A percentile compares a stretch with the other conserved stretches of the same genome.
phyloP scores from a whole-genome alignment of 2,797 vertebrate species.

The Luscinia megarhynchos region DNA sequence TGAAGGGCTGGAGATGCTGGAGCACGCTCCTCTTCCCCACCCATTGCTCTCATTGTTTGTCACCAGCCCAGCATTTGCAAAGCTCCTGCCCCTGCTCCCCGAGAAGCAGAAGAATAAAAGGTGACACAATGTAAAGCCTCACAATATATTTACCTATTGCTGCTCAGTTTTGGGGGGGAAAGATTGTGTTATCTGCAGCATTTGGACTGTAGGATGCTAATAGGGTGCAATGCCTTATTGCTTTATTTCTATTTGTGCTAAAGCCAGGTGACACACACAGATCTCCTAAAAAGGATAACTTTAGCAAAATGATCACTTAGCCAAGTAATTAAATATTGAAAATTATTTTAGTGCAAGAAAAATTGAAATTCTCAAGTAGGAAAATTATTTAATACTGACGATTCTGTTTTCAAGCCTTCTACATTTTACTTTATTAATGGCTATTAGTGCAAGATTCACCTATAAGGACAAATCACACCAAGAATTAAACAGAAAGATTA shows the following conservation, averaged over 20 bases:
- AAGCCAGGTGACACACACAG: background rate
- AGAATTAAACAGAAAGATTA: background rate
- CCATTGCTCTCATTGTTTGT: background rate
- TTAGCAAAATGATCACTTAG: background rate
- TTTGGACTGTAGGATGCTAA: background rate
- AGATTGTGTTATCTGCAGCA: background rate
- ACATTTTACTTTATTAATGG: background rate
- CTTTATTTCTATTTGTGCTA: background rate
- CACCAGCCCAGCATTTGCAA: background rate
- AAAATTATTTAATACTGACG: background rate
- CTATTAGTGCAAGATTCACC: background rate
- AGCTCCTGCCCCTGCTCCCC: background rate
- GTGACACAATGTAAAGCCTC: background rate
- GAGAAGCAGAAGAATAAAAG: background rate
- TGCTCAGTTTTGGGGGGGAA: background rate
- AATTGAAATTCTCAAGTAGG: background rate
- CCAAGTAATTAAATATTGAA: background rate
- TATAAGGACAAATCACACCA: background rate
- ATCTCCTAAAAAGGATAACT: background rate
- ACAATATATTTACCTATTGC: background rate
- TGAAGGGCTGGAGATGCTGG: conserved; percentile 2
- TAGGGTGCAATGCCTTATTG: background rate
- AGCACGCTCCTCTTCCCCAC: background rate
- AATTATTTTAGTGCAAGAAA: background rate
- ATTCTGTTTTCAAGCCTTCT: background rate